Conservation (phyloP, 2,113 vertebrate species). For the Opisthocomus hoazin region DNA sequence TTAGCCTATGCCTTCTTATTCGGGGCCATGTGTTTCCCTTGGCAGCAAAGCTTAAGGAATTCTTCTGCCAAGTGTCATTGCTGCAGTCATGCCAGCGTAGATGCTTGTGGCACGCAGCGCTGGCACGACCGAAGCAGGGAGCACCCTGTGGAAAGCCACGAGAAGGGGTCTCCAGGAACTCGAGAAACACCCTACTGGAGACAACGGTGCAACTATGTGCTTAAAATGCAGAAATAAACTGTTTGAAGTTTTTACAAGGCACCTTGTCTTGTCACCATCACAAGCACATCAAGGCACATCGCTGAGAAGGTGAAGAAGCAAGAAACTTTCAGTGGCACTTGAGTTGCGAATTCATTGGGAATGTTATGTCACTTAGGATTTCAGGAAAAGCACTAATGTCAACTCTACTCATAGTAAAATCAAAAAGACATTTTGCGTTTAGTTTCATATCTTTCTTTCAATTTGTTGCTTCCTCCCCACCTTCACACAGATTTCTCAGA, state of each 20-base stretch:
- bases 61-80: background rate
- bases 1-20: background rate
- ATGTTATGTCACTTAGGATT: background rate
- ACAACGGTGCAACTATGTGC: background rate
- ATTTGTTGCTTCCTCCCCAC: background rate
- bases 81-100: background rate
- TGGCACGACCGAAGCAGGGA: background rate
- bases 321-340: background rate
- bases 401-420: background rate
- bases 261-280: background rate
- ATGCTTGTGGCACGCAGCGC: background rate
- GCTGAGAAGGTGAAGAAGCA: background rate
- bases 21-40: background rate
- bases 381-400: background rate
- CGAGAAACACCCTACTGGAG: background rate
- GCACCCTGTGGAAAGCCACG: background rate
- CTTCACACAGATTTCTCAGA: background rate
- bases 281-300: background rate
- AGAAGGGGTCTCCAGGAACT: background rate
- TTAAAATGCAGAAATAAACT: background rate
- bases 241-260: background rate
- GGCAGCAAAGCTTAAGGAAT: background rate
- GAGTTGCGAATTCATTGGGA: background rate
- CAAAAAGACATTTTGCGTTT: background rate
- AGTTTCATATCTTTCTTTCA: background rate